Evolutionary conservation across 2,113 vertebrate species (phyloP), one percentile per base, ranked within the genome.

Genomic region (Stictonetta naevosa): DNA sequence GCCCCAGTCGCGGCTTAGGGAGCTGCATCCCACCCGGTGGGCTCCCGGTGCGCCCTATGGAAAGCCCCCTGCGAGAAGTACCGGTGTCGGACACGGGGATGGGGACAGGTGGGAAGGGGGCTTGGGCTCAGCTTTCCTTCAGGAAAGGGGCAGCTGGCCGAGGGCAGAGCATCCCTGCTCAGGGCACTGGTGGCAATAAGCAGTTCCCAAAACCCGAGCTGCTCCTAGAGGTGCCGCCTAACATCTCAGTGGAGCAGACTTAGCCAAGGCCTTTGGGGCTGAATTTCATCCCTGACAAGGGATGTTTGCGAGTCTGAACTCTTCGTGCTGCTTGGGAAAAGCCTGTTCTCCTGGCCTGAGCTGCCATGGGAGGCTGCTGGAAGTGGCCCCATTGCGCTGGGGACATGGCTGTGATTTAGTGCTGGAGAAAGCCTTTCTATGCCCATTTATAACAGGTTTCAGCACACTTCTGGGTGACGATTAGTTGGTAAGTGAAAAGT

Each of bases 401-500:
- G 13, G 74, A 83, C 53, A n/a, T 4, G 34, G 64, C 48, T 36
- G 48, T 90, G 85, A 75, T 90, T 81, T 88, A 78, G 56, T 82
- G 76, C 58, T 0, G 0, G 64, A 78, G 88, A 82, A 90, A 80
- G 64, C 68, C 62, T 91, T 86, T 82, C 74, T 55, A 11, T 84
- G 86, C 53, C 75, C 62, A 44, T 92, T 88, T 79, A 64, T 80
- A 82, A 79, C 31, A 75, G 2, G 1, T 86, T 87, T 94, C 80
- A 62, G 74, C 36, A 59, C 59, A 31, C 69, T 91, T 88, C 38
- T 44, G 31, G 60, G 62, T 82, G 88, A 82, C 3, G 4, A 82
- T 93, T 82, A 82, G 64, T 84, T 66, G 77, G 91, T 48, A 89
- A 75, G 86, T 59, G 88, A 92, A 89, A 92, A 96, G 88, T 73